Evolutionary conservation across 2,888 invertebrate genomes (phyloP).

Genomic region (Leistus spinibarbis): DNA sequence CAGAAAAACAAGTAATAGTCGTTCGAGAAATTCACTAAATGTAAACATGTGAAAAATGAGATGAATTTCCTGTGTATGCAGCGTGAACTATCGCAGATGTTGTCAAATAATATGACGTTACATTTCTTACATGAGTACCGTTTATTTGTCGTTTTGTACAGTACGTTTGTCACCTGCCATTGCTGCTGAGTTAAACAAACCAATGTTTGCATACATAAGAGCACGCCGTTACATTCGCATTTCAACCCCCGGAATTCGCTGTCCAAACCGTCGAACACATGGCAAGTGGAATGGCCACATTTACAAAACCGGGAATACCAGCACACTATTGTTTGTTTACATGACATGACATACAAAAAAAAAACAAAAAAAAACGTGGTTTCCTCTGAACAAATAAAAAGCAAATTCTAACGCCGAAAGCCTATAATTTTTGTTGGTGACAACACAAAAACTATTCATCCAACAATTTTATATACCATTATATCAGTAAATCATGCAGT

Average conservation of each 20-base stretch:
- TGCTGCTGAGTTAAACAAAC: constrained; percentile 19
- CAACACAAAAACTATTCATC: not conserved
- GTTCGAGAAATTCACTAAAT: constrained; percentile 6
- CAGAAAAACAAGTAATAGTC: too few relatives aligned
- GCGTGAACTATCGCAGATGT: not conserved
- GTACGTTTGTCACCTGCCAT: constrained; percentile 20
- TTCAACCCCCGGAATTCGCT: not conserved
- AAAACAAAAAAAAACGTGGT: too few relatives aligned
- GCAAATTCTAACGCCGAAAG: not conserved
- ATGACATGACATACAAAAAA: not conserved
- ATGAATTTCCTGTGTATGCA: not conserved
- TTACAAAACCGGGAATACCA: not conserved
- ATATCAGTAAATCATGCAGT: not conserved
- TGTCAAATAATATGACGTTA: not conserved
- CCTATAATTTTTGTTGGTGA: not conserved
- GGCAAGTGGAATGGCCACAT: not conserved
- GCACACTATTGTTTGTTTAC: not conserved
- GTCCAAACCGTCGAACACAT: not conserved
- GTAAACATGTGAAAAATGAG: not conserved
- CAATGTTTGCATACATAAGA: constrained; percentile 28
- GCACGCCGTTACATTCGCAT: constrained; percentile 16
- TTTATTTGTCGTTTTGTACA: not conserved
- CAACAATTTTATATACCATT: not conserved
- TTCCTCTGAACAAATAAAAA: not conserved
- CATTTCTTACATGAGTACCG: constrained; percentile 10